Conservation (phyloP, 2,113 vertebrate species). For the Semicossyphus pulcher region DNA sequence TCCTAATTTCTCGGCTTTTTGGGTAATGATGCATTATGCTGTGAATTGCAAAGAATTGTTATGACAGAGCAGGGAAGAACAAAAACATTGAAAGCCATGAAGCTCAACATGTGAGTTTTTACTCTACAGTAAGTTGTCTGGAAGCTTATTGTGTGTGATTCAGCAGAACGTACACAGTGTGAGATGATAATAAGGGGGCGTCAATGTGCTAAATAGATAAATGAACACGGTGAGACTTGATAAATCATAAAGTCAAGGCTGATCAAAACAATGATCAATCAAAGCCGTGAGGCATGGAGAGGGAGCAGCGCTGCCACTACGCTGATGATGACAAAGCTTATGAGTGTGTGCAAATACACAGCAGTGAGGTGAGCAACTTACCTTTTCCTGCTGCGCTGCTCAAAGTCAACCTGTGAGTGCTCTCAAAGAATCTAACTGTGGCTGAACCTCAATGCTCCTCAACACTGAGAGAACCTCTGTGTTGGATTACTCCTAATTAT, state of each 20-base stretch:
- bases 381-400: slow-evolving; percentile 16
- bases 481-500: too few species aligned
- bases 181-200: slow-evolving; percentile 55
- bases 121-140: neutral
- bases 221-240: slow-evolving; percentile 59
- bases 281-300: slow-evolving; percentile 50
- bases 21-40: too few species aligned
- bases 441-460: neutral
- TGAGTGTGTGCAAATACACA: slow-evolving; percentile 32
- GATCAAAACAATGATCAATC: slow-evolving; percentile 73
- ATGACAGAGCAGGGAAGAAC: neutral
- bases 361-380: slow-evolving; percentile 1
- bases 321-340: slow-evolving; percentile 58
- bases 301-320: slow-evolving; percentile 34
- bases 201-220: slow-evolving; percentile 60
- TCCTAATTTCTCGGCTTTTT: too few species aligned
- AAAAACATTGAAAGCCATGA: neutral
- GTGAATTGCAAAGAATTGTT: too few species aligned
- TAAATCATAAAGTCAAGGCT: slow-evolving; percentile 66
- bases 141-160: slow-evolving; percentile 26
- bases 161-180: slow-evolving; percentile 41
- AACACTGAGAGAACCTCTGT: neutral
- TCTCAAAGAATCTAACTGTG: neutral
- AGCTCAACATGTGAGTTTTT: neutral
- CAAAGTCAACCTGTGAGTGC: slow-evolving; percentile 10